A percentile compares a stretch with the other conserved stretches of the same genome.
phyloP scores from a whole-genome alignment of 2,888 invertebrate species.

The Pomacea canaliculata region DNA sequence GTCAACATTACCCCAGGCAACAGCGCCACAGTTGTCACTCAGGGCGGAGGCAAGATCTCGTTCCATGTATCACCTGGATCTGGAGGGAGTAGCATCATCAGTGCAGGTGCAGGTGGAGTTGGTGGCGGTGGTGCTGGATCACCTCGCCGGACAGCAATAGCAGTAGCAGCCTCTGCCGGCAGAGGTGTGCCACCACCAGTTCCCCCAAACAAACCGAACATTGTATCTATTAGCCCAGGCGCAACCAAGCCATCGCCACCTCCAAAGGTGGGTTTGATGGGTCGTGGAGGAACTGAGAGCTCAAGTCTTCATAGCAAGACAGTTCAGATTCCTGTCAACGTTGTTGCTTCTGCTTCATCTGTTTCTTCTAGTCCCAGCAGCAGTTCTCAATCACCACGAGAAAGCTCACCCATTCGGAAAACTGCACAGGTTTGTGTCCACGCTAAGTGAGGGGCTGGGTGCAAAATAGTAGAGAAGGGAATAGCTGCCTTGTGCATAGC shows the following conservation, averaged over 20 bases:
- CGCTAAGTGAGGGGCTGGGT: constrained; percentile 56
- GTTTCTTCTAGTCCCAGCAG: constrained; percentile 19
- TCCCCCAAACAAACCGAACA: constrained; percentile 67
- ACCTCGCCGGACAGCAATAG: constrained; percentile 19
- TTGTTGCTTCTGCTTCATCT: constrained; percentile 35
- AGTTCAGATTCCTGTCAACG: constrained; percentile 61
- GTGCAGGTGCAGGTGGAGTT: not conserved
- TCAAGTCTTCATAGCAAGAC: constrained; percentile 17
- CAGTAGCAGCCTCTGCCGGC: constrained; percentile 35
- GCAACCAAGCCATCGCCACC: constrained; percentile 50
- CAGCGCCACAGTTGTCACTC: constrained; percentile 45
- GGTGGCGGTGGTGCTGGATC: constrained; percentile 29
- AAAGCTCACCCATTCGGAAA: constrained; percentile 58
- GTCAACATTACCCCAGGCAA: constrained; percentile 31
- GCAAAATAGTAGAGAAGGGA: not conserved
- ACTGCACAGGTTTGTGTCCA: constrained; percentile 65
- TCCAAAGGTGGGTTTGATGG: constrained; percentile 55
- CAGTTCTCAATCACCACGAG: constrained; percentile 30
- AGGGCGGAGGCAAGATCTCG: constrained; percentile 56
- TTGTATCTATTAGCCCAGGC: constrained; percentile 32
- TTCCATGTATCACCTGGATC: constrained; percentile 50
- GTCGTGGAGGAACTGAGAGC: constrained; percentile 33
- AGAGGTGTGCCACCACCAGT: constrained; percentile 66
- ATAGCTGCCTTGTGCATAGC: too few relatives aligned
- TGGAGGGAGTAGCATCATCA: constrained; percentile 12